Percentiles rank a stretch among this genome's conserved stretches.
phyloP scores from a whole-genome alignment of 2,888 invertebrate species.

The Hyposoter didymator region DNA sequence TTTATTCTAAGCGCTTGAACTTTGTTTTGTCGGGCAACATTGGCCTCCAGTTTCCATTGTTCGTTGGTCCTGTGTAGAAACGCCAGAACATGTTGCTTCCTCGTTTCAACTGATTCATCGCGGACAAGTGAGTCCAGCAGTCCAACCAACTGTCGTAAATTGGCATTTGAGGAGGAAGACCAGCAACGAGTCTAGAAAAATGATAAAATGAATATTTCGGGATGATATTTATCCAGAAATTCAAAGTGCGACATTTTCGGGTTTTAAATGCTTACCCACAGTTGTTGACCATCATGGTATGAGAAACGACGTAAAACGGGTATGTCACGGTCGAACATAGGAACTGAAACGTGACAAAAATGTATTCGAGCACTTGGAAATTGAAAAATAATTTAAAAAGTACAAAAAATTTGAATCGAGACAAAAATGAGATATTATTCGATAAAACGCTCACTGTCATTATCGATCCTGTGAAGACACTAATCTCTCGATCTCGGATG shows the following conservation, averaged over 20 bases:
- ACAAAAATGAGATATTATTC: neutral
- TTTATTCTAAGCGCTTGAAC: constrained; percentile 45
- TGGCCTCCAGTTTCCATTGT: constrained; percentile 31
- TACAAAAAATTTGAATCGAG: neutral
- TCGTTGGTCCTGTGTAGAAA: constrained; percentile 86
- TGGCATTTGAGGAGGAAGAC: constrained; percentile 94
- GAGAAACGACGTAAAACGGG: constrained; percentile 95
- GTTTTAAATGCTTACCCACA: constrained; percentile 86
- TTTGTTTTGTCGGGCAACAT: constrained; percentile 74
- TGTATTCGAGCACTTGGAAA: neutral
- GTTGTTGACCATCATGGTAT: constrained; percentile 95
- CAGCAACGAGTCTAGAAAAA: constrained; percentile 89
- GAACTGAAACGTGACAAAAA: constrained; percentile 85
- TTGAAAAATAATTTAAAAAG: neutral
- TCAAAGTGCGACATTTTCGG: neutral
- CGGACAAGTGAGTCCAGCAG: constrained; percentile 92
- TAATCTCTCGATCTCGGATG: constrained; percentile 89
- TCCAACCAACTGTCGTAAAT: constrained; percentile 92
- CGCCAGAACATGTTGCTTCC: constrained; percentile 94
- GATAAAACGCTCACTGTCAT: constrained; percentile 85
- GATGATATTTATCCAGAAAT: neutral
- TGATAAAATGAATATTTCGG: neutral
- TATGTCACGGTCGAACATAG: constrained; percentile 94
- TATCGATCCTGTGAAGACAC: constrained; percentile 85
- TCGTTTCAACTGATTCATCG: constrained; percentile 92